Percentiles rank a stretch among this genome's conserved stretches.
Conservation (phyloP, 2,113 vertebrate species). For the Phycodurus eques region DNA sequence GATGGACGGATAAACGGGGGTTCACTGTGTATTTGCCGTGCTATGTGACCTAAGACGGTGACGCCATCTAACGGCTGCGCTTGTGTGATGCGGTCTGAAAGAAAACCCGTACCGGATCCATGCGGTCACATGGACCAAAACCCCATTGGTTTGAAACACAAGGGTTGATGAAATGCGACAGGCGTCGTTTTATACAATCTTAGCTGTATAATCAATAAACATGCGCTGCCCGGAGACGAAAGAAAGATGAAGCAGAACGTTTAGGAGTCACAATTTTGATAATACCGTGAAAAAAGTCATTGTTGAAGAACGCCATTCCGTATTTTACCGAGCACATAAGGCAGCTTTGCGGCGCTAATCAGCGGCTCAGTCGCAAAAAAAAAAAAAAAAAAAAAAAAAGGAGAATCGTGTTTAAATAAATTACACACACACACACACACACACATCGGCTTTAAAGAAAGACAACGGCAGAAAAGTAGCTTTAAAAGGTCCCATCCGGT, state of each 20-base stretch:
- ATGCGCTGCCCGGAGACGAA: background rate
- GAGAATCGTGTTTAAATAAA: background rate
- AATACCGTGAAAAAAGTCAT: background rate
- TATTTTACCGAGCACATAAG: slow-evolving; percentile 59
- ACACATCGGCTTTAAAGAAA: background rate
- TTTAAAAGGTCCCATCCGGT: background rate
- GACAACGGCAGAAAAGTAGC: background rate
- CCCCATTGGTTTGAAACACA: background rate
- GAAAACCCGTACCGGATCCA: slow-evolving; percentile 78
- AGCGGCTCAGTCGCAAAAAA: slow-evolving; percentile 37
- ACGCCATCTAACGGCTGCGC: background rate
- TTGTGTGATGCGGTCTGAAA: slow-evolving; percentile 69
- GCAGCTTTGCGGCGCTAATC: slow-evolving; percentile 61
- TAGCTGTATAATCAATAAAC: background rate
- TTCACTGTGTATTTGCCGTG: too few species aligned
- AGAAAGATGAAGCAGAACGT: background rate
- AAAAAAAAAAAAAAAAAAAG: background rate
- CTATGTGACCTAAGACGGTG: background rate
- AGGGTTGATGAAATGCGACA: background rate
- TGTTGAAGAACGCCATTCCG: slow-evolving; percentile 64
- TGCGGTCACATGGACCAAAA: slow-evolving; percentile 66
- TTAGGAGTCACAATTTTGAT: background rate
- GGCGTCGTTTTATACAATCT: background rate
- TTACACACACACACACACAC: slow-evolving; percentile 14
- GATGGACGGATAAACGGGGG: too few species aligned